Conservation (phyloP, 2,113 vertebrate species). For the Cygnus atratus region DNA sequence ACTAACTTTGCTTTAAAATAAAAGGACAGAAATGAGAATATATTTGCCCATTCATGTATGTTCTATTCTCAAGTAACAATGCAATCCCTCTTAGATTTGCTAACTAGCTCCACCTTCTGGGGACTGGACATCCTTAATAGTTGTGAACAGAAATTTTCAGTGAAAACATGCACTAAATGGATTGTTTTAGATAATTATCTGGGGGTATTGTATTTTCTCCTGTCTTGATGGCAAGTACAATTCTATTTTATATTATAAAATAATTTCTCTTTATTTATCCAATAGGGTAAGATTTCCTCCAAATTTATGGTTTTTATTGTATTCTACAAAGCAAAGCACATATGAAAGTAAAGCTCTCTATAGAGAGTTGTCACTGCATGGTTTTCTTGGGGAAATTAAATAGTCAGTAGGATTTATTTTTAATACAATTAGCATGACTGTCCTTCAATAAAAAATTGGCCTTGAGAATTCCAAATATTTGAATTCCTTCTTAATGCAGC, state of each 20-base stretch:
- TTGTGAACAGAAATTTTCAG: not conserved
- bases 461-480: not conserved
- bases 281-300: not conserved
- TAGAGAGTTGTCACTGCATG: not conserved
- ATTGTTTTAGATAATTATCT: not conserved
- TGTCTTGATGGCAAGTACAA: not conserved
- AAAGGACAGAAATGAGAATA: not conserved
- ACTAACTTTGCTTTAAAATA: not conserved
- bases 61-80: not conserved
- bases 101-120: constrained; percentile 73
- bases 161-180: not conserved
- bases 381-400: not conserved
- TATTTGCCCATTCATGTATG: not conserved
- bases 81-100: constrained; percentile 14
- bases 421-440: not conserved
- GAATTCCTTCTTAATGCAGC: not conserved
- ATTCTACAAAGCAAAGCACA: not conserved
- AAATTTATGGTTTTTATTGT: not conserved
- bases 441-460: not conserved
- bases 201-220: not conserved
- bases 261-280: not conserved
- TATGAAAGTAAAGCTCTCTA: not conserved
- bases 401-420: not conserved
- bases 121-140: not conserved
- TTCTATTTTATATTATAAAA: not conserved